Conservation (phyloP, 2,113 vertebrate species). For the Ginglymostoma cirratum region DNA sequence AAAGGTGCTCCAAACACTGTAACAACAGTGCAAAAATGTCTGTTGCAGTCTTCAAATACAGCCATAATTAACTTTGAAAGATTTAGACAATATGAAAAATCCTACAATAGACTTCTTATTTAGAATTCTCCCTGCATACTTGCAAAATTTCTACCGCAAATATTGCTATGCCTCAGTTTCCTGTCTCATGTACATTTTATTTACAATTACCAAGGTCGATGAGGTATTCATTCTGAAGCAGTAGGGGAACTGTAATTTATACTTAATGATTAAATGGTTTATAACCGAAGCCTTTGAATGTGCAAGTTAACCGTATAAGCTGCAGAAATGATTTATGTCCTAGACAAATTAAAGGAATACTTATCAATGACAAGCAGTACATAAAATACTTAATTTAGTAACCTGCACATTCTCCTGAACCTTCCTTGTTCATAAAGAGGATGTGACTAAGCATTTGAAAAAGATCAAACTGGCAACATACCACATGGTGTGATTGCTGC, state of each 20-base stretch:
- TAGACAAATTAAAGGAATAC: conserved; percentile 91
- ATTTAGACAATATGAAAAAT: not conserved
- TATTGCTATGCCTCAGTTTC: not conserved
- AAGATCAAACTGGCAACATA: not conserved
- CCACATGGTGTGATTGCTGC: not conserved
- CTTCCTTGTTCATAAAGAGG: not conserved
- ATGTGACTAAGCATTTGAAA: not conserved
- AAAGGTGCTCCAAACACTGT: not conserved
- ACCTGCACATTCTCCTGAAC: conserved; percentile 66
- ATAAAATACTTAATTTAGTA: conserved; percentile 98
- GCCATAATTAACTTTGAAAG: not conserved
- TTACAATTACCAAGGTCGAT: conserved; percentile 75
- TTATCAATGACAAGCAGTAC: conserved; percentile 94
- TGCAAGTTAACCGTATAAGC: conserved; percentile 86
- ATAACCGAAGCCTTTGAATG: conserved; percentile 81
- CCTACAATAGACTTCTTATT: not conserved
- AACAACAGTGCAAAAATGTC: not conserved
- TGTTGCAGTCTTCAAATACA: not conserved
- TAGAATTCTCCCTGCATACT: not conserved
- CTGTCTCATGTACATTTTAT: conserved; percentile 56
- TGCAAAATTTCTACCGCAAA: not conserved
- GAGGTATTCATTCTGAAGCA: conserved; percentile 73
- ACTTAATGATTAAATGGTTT: conserved; percentile 95
- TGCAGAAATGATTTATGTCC: conserved; percentile 87
- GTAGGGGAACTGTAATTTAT: conserved; percentile 85